Percentiles rank a stretch among this genome's conserved stretches.
Conservation (phyloP, 2,113 vertebrate species). For the Apeltes quadracus region DNA sequence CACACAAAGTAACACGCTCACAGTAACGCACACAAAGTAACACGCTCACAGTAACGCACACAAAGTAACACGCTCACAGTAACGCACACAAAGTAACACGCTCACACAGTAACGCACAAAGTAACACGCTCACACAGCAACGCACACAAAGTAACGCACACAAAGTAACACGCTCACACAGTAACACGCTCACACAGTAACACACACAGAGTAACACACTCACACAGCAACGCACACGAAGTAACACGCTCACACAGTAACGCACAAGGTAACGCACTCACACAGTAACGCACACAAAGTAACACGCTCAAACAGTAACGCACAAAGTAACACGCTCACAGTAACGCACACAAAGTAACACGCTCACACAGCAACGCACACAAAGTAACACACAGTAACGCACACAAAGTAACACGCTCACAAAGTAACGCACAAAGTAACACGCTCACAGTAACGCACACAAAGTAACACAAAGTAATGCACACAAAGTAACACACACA, state of each 20-base stretch:
- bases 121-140: constrained; percentile 12
- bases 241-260: constrained; percentile 23
- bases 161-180: neutral
- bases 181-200: constrained; percentile 13
- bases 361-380: neutral
- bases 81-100: constrained; percentile 6
- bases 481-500: constrained; percentile 22
- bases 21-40: too few relatives aligned
- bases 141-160: too few relatives aligned
- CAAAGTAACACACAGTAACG: neutral
- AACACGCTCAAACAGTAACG: constrained; percentile 27
- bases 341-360: neutral
- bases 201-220: constrained; percentile 14
- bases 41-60: too few relatives aligned
- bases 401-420: constrained; percentile 2
- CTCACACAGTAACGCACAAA: constrained; percentile 49
- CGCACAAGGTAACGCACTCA: neutral
- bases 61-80: constrained; percentile 4
- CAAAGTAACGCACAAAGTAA: neutral
- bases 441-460: neutral
- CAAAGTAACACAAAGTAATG: neutral
- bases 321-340: constrained; percentile 34
- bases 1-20: neutral
- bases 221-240: constrained; percentile 36
- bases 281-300: too few relatives aligned